Evolutionary conservation across 2,113 vertebrate species (phyloP).

Genomic region (Tretioscincus oriximinensis): DNA sequence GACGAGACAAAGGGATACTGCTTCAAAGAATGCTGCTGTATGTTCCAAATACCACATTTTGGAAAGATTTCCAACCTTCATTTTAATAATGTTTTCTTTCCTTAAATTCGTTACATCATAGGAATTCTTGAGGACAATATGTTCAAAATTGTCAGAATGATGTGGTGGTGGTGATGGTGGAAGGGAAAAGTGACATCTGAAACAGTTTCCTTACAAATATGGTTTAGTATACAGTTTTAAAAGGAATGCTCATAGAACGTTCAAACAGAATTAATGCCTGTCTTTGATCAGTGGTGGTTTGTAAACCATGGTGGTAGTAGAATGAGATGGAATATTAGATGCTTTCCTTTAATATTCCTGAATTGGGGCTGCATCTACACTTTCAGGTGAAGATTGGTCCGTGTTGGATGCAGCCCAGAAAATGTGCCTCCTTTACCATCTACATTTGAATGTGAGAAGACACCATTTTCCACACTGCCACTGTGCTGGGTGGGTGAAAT

Average conservation of each 20-base stretch:
- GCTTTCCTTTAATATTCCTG: too few species aligned
- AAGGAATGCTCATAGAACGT: background rate
- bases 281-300: background rate
- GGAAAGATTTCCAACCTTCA: background rate
- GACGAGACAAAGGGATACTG: background rate
- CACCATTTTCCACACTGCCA: too few species aligned
- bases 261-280: fast-evolving
- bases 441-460: too few species aligned
- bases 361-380: too few species aligned
- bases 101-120: background rate
- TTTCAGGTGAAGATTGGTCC: too few species aligned
- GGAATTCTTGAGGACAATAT: background rate
- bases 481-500: too few species aligned
- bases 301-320: background rate
- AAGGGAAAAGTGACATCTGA: background rate
- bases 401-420: too few species aligned
- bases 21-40: conserved; percentile 10
- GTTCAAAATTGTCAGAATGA: background rate
- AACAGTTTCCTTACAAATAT: background rate
- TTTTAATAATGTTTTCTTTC: background rate
- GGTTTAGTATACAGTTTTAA: background rate
- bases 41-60: background rate
- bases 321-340: background rate
- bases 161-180: too few species aligned
- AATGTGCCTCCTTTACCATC: too few species aligned